Base-by-base conservation (phyloP, 1,140 invertebrate genomes). In the Hyles euphorbiae region DNA sequence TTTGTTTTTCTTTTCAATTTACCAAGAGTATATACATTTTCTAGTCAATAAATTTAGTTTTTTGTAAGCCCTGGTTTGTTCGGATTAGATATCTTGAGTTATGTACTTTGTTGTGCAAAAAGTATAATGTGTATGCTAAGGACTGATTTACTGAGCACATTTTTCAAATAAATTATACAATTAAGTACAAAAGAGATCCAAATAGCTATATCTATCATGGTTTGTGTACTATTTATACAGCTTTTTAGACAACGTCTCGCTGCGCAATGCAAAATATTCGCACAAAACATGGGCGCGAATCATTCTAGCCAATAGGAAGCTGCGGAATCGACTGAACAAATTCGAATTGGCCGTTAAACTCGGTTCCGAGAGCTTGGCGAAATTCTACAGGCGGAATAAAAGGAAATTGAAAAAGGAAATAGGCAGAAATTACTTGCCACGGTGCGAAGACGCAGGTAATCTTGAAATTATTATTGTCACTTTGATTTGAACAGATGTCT, bases 281-380 rank as follows among this genome's bases (percentile, higher is more conserved):
- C 62, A 58, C 49, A 72, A 67, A 62, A 61, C 63, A 53, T 86
- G 83, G 83, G 54, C 61, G 33, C 59, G 71, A 51, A 83, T 86
- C 56, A 86, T 86, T 56, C 1, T 68, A 6, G 47, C 70, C n/a
- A 65, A 78, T 53, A 78, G 56, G 58, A 70, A 61, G 54, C 65
- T 86, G 11, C 72, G 63, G 60, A 67, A 51, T 43, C 70, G 76
- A 6, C 63, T 83, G 0, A 81, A 81, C 48, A 65, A 68, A 32
- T 80, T 83, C 48, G 76, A 81, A 53, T 53, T 81, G 45, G 63
- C 62, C 3, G 56, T 75, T 44, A 83, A 63, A 61, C 58, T 79
- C 11, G 83, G 83, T 0, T 80, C 76, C 0, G 65, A 71, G 46
- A 76, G 54, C 45, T 60, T 78, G 47, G 75, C 67, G 3, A 74